Evolutionary conservation across 1,140 invertebrate genomes (phyloP), one percentile per base, ranked within the genome.

Genomic region (Zelostemma sp.): DNA sequence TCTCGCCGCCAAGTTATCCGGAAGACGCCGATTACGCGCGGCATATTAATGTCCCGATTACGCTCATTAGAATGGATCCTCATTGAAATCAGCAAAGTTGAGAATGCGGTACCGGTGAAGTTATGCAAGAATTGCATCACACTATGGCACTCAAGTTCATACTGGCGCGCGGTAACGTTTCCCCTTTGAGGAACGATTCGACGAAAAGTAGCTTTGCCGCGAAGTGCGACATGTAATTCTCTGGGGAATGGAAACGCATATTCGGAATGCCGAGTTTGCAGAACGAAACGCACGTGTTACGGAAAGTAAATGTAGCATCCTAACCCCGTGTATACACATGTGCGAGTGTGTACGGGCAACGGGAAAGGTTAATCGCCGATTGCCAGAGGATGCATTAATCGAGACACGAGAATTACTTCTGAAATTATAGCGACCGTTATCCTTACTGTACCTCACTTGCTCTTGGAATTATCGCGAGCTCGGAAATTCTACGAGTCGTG

Each of bases 371-470:
- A 68, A 68, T 66, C 56, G 21, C 35, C 55, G 62, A 66, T 73
- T 59, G 55, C 58, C 47, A 28, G 14, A 56, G 62, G 60, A 66
- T 60, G 65, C 66, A 67, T 73, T 73, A 68, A 73, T 73, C 71
- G 63, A 64, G 54, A 68, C 58, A 56, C 47, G 55, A 43, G 70
- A 69, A 67, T 73, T 67, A 65, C 62, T 66, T 55, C 40, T 67
- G 46, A 73, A 69, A 69, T 73, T 63, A 64, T 68, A 58, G 56
- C 46, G 21, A 73, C 70, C 70, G 70, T 73, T 73, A 73, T 59
- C 21, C 62, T 73, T 66, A 66, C 65, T 60, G 70, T 68, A 66
- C 62, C 54, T 62, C 21, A 43, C 45, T 67, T 33, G 48, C 40
- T 61, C 57, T 43, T 45, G 28, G 43, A 62, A 63, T 46, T 41